A percentile compares a stretch with the other conserved stretches of the same genome.
phyloP scores from a whole-genome alignment of 1,140 invertebrate species.

The Oryzaephilus surinamensis region DNA sequence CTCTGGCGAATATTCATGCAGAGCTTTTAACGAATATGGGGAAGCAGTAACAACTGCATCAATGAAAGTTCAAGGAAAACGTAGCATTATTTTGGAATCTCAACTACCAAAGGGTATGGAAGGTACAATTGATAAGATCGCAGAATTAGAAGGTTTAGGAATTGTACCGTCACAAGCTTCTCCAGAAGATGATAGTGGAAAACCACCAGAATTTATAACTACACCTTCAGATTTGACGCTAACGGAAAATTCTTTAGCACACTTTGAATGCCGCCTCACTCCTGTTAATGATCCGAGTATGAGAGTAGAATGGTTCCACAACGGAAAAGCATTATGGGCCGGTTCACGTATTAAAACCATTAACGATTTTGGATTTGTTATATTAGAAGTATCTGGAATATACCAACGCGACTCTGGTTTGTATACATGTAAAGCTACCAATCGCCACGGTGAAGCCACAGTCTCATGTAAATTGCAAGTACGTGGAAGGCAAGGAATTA shows the following conservation, averaged over 20 bases:
- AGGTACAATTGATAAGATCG: conserved; percentile 86
- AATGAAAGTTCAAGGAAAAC: conserved; percentile 83
- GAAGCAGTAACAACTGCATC: conserved; percentile 87
- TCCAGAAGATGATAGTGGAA: conserved; percentile 73
- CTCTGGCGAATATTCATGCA: conserved; percentile 85
- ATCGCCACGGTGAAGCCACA: conserved; percentile 79
- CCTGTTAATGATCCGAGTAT: conserved; percentile 89
- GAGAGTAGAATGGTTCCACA: conserved; percentile 94
- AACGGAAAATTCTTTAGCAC: conserved; percentile 81
- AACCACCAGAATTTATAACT: conserved; percentile 87
- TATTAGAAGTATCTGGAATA: conserved; percentile 79
- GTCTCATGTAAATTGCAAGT: conserved; percentile 79
- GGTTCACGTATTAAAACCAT: conserved; percentile 85
- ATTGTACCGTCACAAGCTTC: conserved; percentile 46
- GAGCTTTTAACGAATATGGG: conserved; percentile 81
- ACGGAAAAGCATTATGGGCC: conserved; percentile 78
- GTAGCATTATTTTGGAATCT: conserved; percentile 83
- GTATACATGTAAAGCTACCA: conserved; percentile 86
- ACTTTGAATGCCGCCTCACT: conserved; percentile 82
- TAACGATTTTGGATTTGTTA: conserved; percentile 89
- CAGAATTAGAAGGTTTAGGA: conserved; percentile 80
- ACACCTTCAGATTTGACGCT: conserved; percentile 73
- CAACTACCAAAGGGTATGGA: conserved; percentile 89
- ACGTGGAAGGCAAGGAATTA: conserved; percentile 73
- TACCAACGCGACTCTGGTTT: conserved; percentile 80